phyloP scores from a whole-genome alignment of 2,113 vertebrate species.

The Poecilia latipinna region DNA sequence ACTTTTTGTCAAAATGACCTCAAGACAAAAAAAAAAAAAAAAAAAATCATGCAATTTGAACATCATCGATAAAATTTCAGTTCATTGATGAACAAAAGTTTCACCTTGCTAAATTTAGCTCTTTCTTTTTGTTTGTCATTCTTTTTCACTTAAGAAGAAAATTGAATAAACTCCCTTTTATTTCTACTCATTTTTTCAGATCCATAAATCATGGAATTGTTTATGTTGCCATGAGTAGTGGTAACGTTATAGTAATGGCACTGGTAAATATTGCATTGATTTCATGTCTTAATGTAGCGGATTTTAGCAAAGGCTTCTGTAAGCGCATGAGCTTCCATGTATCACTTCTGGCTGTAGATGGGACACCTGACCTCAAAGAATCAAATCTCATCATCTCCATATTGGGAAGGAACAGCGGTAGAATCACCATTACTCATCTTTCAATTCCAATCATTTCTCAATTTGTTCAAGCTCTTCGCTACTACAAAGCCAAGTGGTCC shows the following conservation, averaged over 20 bases:
- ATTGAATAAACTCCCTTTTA: neutral
- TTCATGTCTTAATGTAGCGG: slow-evolving; percentile 49
- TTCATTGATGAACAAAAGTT: neutral
- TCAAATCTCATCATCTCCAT: slow-evolving; percentile 80
- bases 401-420: slow-evolving; percentile 71
- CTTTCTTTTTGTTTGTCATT: neutral
- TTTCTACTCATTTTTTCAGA: neutral
- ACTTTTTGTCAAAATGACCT: too few relatives aligned
- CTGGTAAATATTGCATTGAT: slow-evolving; percentile 61
- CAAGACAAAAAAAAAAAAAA: neutral
- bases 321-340: slow-evolving; percentile 35
- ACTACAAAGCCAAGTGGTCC: slow-evolving; percentile 76
- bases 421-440: slow-evolving; percentile 80
- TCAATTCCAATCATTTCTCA: slow-evolving; percentile 81
- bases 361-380: slow-evolving; percentile 78
- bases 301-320: slow-evolving; percentile 38
- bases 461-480: slow-evolving; percentile 77
- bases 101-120: neutral
- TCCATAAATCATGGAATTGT: slow-evolving; percentile 30
- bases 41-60: slow-evolving; percentile 38
- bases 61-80: slow-evolving; percentile 16
- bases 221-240: slow-evolving; percentile 29
- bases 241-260: slow-evolving; percentile 32
- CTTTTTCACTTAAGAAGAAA: neutral
- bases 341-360: slow-evolving; percentile 50